Evolutionary conservation across 1,140 invertebrate genomes (phyloP).

Genomic region (Eurosta solidaginis): DNA sequence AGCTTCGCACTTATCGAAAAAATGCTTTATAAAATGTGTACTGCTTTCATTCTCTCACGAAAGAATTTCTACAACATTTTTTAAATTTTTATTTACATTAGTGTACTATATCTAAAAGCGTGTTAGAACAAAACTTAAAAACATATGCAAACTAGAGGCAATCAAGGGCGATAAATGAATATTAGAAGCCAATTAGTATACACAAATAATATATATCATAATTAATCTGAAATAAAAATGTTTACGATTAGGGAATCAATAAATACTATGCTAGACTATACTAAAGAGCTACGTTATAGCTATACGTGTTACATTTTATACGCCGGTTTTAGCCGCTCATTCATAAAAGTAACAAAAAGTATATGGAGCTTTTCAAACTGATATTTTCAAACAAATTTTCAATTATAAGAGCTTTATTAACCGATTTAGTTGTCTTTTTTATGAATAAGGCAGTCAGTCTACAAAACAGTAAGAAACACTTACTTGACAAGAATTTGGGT

Average conservation of each 20-base stretch:
- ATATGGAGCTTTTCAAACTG: too few species aligned
- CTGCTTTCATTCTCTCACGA: background rate
- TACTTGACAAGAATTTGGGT: background rate
- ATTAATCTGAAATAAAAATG: background rate
- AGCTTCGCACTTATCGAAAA: background rate
- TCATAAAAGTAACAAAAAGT: too few species aligned
- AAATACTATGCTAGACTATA: background rate
- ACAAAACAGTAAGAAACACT: background rate
- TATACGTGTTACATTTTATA: too few species aligned
- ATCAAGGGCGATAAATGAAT: background rate
- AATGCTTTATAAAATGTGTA: background rate
- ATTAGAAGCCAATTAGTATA: constrained; percentile 5
- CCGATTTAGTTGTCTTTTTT: too few species aligned
- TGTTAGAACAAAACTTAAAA: background rate
- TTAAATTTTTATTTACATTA: background rate
- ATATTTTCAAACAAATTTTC: background rate
- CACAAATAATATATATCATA: background rate
- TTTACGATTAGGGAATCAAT: background rate
- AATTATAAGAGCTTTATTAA: too few species aligned
- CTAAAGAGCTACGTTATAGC: too few species aligned
- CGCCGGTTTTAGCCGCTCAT: too few species aligned
- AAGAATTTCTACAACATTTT: background rate
- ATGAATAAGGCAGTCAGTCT: too few species aligned
- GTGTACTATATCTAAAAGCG: constrained; percentile 22
- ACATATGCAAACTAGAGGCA: background rate